Conservation (phyloP, 2,888 invertebrate genomes). For the Limnephilus auricula region DNA sequence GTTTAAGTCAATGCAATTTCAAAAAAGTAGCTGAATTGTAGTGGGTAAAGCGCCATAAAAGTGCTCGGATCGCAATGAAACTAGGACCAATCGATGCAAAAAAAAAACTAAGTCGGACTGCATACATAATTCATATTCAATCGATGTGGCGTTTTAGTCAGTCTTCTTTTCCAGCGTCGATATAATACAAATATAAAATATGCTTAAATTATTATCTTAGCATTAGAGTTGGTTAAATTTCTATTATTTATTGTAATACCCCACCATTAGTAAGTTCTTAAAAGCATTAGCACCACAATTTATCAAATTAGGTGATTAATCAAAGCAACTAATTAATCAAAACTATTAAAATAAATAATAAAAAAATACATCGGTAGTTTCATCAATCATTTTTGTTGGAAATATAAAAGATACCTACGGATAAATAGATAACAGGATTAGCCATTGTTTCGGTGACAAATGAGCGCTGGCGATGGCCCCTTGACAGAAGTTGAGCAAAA, state of each 20-base stretch:
- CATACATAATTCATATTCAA: too few relatives aligned
- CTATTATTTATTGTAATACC: not conserved
- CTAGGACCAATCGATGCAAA: too few relatives aligned
- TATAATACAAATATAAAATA: not conserved
- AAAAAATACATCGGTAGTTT: not conserved
- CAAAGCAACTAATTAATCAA: not conserved
- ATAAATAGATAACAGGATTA: not conserved
- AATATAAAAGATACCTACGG: not conserved
- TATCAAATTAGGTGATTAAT: constrained; percentile 4
- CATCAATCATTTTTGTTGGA: not conserved
- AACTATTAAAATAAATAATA: not conserved
- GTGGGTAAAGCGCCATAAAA: too few relatives aligned
- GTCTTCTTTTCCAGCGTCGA: too few relatives aligned
- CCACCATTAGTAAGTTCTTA: not conserved
- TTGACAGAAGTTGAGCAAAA: not conserved
- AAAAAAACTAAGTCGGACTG: too few relatives aligned
- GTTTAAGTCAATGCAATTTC: too few relatives aligned
- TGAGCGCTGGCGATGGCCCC: not conserved
- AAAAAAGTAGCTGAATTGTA: too few relatives aligned
- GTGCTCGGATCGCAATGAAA: too few relatives aligned
- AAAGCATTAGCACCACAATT: not conserved
- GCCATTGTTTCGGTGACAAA: not conserved
- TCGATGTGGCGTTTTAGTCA: too few relatives aligned
- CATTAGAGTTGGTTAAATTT: not conserved
- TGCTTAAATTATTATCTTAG: not conserved